Evolutionary conservation across 2,113 vertebrate genomes (phyloP).

Genomic region (Equus przewalskii): DNA sequence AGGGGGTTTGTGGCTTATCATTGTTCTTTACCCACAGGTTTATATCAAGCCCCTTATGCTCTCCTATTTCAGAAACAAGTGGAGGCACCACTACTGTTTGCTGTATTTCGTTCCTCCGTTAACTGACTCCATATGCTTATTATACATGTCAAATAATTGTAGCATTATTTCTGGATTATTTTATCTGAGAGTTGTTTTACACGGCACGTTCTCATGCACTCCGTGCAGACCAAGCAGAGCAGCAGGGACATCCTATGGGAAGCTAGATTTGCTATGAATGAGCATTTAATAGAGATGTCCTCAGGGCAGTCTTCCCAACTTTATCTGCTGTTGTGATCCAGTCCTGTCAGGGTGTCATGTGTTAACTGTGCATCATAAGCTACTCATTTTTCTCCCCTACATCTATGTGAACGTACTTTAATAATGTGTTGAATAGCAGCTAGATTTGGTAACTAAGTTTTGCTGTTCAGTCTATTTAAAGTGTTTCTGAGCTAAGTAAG

Average conservation of each 20-base stretch:
- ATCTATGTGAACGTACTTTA: conserved; percentile 72
- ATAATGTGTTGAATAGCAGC: conserved; percentile 67
- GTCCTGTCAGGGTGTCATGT: conserved; percentile 26
- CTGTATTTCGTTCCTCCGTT: conserved; percentile 66
- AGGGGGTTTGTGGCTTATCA: not conserved
- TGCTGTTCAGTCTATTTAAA: conserved; percentile 56
- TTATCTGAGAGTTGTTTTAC: conserved; percentile 83
- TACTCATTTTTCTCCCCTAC: conserved; percentile 62
- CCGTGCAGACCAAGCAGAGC: conserved; percentile 69
- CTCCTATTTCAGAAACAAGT: conserved; percentile 64
- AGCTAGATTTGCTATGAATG: conserved; percentile 68
- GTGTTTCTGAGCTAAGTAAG: conserved; percentile 64
- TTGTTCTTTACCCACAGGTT: not conserved
- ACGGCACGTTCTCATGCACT: conserved; percentile 54
- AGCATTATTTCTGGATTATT: conserved; percentile 84
- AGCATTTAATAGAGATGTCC: conserved; percentile 57
- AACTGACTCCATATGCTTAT: conserved; percentile 84
- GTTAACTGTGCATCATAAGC: conserved; percentile 47
- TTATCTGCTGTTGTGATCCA: conserved; percentile 54
- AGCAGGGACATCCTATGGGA: conserved; percentile 76
- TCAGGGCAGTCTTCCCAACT: conserved; percentile 63
- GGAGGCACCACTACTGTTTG: conserved; percentile 52
- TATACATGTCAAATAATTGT: conserved; percentile 80
- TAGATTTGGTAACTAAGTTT: conserved; percentile 56
- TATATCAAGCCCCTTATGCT: not conserved